Evolutionary conservation across 2,888 invertebrate species (phyloP).

Genomic region (Xanthia togata): DNA sequence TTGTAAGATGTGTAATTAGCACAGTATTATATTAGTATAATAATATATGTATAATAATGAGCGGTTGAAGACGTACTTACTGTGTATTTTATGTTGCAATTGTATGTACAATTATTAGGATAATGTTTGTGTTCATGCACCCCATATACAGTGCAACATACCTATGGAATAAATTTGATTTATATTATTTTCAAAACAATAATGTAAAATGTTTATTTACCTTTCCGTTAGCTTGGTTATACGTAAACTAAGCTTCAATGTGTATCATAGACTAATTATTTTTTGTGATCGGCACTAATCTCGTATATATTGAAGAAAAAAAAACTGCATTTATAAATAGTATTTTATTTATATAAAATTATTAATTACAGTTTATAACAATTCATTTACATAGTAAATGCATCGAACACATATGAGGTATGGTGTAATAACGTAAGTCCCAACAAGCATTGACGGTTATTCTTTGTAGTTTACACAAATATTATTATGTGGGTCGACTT

Average conservation of each 20-base stretch:
- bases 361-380: slow-evolving; percentile 42
- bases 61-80: slow-evolving; percentile 41
- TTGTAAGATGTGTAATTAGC: slow-evolving; percentile 51
- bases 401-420: slow-evolving; percentile 60
- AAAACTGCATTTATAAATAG: slow-evolving; percentile 56
- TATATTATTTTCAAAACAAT: slow-evolving; percentile 26
- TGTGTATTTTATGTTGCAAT: slow-evolving; percentile 45
- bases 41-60: slow-evolving; percentile 53
- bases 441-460: background rate
- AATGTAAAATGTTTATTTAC: slow-evolving; percentile 16
- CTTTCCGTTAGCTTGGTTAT: slow-evolving; percentile 26
- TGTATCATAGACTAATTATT: slow-evolving; percentile 41
- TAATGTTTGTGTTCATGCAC: slow-evolving; percentile 48
- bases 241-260: slow-evolving; percentile 42
- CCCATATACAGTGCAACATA: slow-evolving; percentile 47
- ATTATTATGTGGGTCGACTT: background rate
- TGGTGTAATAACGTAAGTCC: background rate
- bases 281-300: slow-evolving; percentile 52
- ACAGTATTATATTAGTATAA: slow-evolving; percentile 62
- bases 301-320: slow-evolving; percentile 46
- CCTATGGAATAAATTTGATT: slow-evolving; percentile 29
- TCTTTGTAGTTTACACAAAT: background rate
- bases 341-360: slow-evolving; percentile 59
- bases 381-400: slow-evolving; percentile 80
- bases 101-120: slow-evolving; percentile 55